Conservation (phyloP, 2,797 vertebrate species). For the Lagocephalus sceleratus region DNA sequence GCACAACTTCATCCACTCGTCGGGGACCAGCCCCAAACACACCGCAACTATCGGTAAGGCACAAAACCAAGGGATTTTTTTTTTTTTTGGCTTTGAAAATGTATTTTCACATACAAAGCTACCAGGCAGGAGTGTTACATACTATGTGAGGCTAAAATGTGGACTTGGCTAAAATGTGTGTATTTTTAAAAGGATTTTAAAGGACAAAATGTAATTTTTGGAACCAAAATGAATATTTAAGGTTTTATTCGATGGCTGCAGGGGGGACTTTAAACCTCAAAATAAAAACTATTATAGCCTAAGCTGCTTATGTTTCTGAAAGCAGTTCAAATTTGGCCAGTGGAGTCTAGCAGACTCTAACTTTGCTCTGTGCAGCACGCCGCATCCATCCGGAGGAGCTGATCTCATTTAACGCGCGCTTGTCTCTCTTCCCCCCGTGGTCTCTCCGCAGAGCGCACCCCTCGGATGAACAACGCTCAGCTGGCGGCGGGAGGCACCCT, state of each 20-base stretch:
- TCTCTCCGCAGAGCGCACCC: slow-evolving; percentile 73
- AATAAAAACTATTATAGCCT: slow-evolving; percentile 49
- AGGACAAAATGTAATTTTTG: too few species aligned
- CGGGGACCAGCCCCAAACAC: slow-evolving; percentile 85
- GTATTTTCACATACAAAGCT: too few species aligned
- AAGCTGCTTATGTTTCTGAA: slow-evolving; percentile 38
- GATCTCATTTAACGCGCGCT: slow-evolving; percentile 66
- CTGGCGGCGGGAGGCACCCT: slow-evolving; percentile 81
- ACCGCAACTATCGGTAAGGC: slow-evolving; percentile 80
- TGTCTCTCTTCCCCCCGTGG: slow-evolving; percentile 45
- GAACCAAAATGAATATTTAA: too few species aligned
- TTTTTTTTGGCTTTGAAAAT: too few species aligned
- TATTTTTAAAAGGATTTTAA: too few species aligned
- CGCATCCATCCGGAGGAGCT: slow-evolving; percentile 58
- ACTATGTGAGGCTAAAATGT: too few species aligned
- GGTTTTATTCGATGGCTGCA: too few species aligned
- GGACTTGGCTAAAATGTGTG: too few species aligned
- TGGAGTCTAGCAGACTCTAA: slow-evolving; percentile 48
- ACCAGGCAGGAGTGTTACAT: slow-evolving; percentile 22
- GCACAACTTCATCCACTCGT: slow-evolving; percentile 88
- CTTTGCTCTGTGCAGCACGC: slow-evolving; percentile 11
- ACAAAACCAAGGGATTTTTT: too few species aligned
- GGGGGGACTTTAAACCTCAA: slow-evolving; percentile 8
- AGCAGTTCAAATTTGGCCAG: slow-evolving; percentile 37
- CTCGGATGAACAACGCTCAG: slow-evolving; percentile 82